phyloP scores from a whole-genome alignment of 1,140 invertebrate species.

The Harpegnathos saltator region DNA sequence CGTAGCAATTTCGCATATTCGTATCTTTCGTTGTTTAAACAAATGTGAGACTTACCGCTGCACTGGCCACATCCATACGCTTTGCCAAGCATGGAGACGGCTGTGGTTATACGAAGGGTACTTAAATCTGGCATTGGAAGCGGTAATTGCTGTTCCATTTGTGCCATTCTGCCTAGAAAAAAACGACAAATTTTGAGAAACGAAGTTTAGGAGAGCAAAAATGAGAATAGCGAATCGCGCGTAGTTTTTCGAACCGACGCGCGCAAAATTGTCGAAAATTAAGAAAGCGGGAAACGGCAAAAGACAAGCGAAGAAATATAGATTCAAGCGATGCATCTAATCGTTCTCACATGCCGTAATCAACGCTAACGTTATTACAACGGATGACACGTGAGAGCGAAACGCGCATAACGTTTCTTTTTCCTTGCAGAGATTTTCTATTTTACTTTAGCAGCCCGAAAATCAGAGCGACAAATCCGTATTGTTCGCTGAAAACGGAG shows the following conservation, averaged over 20 bases:
- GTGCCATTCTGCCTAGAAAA: conserved; percentile 77
- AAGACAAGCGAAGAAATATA: too few relatives aligned
- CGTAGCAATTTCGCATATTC: background rate
- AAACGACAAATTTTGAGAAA: conserved; percentile 37
- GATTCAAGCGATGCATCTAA: too few relatives aligned
- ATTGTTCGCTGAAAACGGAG: conserved; percentile 91
- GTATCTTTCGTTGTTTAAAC: conserved; percentile 72
- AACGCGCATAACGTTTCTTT: conserved; percentile 23
- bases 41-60: conserved; percentile 82
- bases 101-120: conserved; percentile 86
- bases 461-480: conserved; percentile 90
- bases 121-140: conserved; percentile 86
- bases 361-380: background rate
- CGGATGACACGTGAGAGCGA: background rate
- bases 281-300: too few relatives aligned
- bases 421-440: conserved; percentile 88
- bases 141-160: conserved; percentile 85
- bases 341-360: background rate
- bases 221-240: background rate
- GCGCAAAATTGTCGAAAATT: background rate
- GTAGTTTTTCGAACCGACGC: background rate
- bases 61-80: conserved; percentile 87
- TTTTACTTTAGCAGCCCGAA: conserved; percentile 89
- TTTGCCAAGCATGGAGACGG: conserved; percentile 88
- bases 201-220: background rate